Evolutionary conservation across 2,113 vertebrate genomes (phyloP), one percentile per base, ranked within the genome.

Genomic region (Theristicus caerulescens): DNA sequence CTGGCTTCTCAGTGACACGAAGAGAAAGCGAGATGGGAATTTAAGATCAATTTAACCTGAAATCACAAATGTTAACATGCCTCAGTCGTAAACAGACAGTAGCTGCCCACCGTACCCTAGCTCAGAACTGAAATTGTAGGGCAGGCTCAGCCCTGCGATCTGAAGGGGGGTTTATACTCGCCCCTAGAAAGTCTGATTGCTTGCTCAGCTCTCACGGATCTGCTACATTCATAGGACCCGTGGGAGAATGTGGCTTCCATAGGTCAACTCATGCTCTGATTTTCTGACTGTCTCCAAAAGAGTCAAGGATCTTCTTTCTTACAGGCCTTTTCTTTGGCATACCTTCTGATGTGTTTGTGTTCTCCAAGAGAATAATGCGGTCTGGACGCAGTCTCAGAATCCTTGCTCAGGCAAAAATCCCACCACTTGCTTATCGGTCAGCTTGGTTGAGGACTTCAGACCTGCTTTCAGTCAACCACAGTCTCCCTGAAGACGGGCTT

Each of bases 141-240:
- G 12, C 19, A 51, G 11, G 42, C 62, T 82, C 62, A 46, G 57
- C 66, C 27, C 46, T 38, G 20, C 20, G 4, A 0, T 5, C 26
- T 36, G 31, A 11, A 19, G 16, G 13, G 31, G 7, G 49, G 16
- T 82, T 71, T 21, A 6, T 27, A 2, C 13, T 21, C 13, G 0
- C 16, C 47, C 47, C 22, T 31, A 27, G 27, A 49, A 82, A 49
- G 71, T 24, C n/a, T 4, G 0, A 1, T 25, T 21, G 52, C 25
- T 16, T 44, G 57, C 55, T 71, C 42, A 3, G 22, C 47, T 66
- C 52, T 38, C 21, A 3, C 1, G 0, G 7, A 13, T 13, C 51
- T 80, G 40, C 31, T 16, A 0, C 2, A 11, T 19, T 62, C 42
- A 10, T 0, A 9, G 27, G 46, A 21, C 46, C 44, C 24, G 0